Evolutionary conservation across 1,140 invertebrate genomes (phyloP), one percentile per base, ranked within the genome.

Genomic region (Hyposmocoma kahamanoa): DNA sequence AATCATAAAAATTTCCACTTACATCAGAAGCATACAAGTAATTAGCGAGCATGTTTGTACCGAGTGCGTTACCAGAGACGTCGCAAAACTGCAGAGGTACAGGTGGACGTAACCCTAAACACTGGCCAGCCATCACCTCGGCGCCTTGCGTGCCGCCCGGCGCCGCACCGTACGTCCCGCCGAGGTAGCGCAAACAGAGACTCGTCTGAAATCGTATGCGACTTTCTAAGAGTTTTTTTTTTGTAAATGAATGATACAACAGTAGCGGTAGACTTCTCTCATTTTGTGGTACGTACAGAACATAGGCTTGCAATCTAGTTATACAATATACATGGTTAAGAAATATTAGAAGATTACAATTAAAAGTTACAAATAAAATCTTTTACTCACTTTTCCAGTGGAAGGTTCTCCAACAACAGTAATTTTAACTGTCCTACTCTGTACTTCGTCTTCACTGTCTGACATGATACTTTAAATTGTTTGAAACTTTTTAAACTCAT

Each of bases 21-120:
- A 96, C 95, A 87, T 96, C 88, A 38, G 92, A 91, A 50, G 90
- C 91, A 76, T 91, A 95, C 19, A 96, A 77, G 72, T 96, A 96
- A 78, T 96, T 96, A 44, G 91, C 89, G n/a, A 96, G 77, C 93
- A 97, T 95, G 36, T 88, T 83, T 9, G 92, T 92, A 41, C 88
- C 87, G 13, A 95, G 71, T 19, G 94, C 90, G 28, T 92, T 89
- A 6, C 95, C 95, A 20, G 94, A 93, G 42, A 97, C 90, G 73
- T 97, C 96, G 89, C 94, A 96, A 13, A 97, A 86, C 74, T 95
- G 91, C 19, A 96, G 73, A 36, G 82, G 65, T 36, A 77, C 68
- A 1, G 71, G 64, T 15, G 79, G 74, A 15, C 73, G 69, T 30
- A 90, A 91, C 15, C 93, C 89, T 69, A 92, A 89, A 61, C 89